Percentiles rank a stretch among this genome's conserved stretches.
phyloP scores from a whole-genome alignment of 1,140 invertebrate genomes.

The Colletes latitarsis region DNA sequence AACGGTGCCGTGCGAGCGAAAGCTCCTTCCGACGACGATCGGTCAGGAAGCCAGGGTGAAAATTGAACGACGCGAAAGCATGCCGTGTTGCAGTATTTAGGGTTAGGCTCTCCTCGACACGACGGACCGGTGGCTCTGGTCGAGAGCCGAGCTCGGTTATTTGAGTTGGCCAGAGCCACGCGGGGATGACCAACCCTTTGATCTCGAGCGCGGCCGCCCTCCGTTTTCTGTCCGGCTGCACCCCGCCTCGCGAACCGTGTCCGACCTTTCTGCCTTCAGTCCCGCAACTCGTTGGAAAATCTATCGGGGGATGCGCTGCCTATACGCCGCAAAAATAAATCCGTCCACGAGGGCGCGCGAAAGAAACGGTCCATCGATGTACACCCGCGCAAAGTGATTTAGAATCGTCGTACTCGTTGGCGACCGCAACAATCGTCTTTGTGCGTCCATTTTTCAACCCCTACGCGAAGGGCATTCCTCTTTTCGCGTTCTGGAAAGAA shows the following conservation, averaged over 20 bases:
- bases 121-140: slow-evolving; percentile 72
- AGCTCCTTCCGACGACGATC: slow-evolving; percentile 23
- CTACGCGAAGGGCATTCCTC: not conserved
- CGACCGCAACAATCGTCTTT: not conserved
- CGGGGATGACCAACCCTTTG: slow-evolving; percentile 79
- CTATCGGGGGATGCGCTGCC: slow-evolving; percentile 69
- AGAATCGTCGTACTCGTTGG: slow-evolving; percentile 15
- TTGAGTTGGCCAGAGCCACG: slow-evolving; percentile 78
- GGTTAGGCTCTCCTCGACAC: slow-evolving; percentile 72
- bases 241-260: slow-evolving; percentile 53
- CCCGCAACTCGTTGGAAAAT: slow-evolving; percentile 72
- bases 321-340: slow-evolving; percentile 66
- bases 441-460: not conserved
- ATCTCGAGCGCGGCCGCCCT: slow-evolving; percentile 72
- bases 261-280: slow-evolving; percentile 65
- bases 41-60: not conserved
- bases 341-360: slow-evolving; percentile 24
- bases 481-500: not conserved
- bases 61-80: slow-evolving; percentile 60
- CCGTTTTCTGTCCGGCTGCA: slow-evolving; percentile 63
- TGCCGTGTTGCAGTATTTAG: slow-evolving; percentile 74
- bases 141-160: slow-evolving; percentile 78
- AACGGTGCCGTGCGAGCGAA: slow-evolving; percentile 14
- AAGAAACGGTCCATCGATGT: slow-evolving; percentile 20
- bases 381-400: slow-evolving; percentile 49